phyloP scores from a whole-genome alignment of 2,888 invertebrate genomes.

The Philereme vetulata region DNA sequence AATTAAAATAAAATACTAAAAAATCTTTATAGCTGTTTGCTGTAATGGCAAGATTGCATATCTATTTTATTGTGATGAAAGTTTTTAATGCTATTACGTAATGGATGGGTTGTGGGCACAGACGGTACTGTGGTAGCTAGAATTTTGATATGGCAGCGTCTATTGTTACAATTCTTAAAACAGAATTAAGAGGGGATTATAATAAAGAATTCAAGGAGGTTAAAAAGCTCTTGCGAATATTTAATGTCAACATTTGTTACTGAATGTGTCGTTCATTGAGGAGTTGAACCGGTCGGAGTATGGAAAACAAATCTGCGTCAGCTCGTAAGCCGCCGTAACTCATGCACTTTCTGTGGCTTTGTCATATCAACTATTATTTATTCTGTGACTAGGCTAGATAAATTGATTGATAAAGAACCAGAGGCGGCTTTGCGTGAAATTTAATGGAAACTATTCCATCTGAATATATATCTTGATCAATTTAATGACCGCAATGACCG shows the following conservation, averaged over 20 bases:
- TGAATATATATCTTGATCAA: slow-evolving; percentile 61
- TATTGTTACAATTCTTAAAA: slow-evolving; percentile 11
- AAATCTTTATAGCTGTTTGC: slow-evolving; percentile 30
- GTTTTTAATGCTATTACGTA: slow-evolving; percentile 24
- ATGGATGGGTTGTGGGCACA: slow-evolving; percentile 12
- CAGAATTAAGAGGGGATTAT: slow-evolving; percentile 13
- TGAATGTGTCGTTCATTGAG: slow-evolving; percentile 49
- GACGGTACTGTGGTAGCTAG: not conserved
- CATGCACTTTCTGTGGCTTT: slow-evolving; percentile 8
- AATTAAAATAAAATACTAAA: slow-evolving; percentile 25
- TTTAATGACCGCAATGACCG: slow-evolving; percentile 47
- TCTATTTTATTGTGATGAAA: slow-evolving; percentile 26
- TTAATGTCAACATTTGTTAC: slow-evolving; percentile 11
- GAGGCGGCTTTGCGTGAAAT: slow-evolving; percentile 68
- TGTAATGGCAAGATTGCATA: slow-evolving; percentile 27
- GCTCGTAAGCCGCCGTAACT: slow-evolving; percentile 10
- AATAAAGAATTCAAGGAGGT: slow-evolving; percentile 2
- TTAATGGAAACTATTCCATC: slow-evolving; percentile 70
- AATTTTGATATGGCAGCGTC: slow-evolving; percentile 5
- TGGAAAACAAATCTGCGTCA: slow-evolving; percentile 65
- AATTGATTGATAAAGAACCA: slow-evolving; percentile 77
- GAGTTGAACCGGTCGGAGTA: slow-evolving; percentile 59
- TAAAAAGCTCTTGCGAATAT: slow-evolving; percentile 1
- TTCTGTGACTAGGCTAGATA: slow-evolving; percentile 57
- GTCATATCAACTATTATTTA: slow-evolving; percentile 43